Conservation (phyloP, 2,888 invertebrate genomes). For the Agrilus cyanescens region DNA sequence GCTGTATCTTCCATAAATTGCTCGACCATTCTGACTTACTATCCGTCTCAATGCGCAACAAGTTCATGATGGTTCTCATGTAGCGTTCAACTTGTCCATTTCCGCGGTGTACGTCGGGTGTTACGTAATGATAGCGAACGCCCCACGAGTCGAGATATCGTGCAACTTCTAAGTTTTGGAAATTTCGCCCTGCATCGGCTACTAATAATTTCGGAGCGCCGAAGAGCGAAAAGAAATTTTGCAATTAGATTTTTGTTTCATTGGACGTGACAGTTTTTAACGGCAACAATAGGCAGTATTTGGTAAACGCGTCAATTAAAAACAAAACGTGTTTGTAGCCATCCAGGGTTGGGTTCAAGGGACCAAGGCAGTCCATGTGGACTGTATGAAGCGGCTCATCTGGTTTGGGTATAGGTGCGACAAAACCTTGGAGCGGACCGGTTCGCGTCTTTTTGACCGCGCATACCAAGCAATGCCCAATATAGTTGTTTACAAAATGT, state of each 20-base stretch:
- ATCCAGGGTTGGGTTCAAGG: conserved; percentile 6
- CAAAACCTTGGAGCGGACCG: conserved; percentile 13
- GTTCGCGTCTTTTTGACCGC: conserved; percentile 18
- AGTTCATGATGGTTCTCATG: conserved; percentile 6
- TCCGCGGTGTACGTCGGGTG: conserved; percentile 14
- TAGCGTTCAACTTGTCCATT: conserved; percentile 15
- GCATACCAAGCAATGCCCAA: conserved; percentile 19
- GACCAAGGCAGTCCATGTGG: conserved; percentile 12
- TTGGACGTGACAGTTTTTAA: conserved; percentile 11
- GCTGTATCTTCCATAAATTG: conserved; percentile 6
- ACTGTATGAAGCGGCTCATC: conserved; percentile 9
- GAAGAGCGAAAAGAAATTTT: no score
- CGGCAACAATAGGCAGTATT: conserved; percentile 10
- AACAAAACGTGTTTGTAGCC: conserved; percentile 13
- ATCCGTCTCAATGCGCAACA: conserved; percentile 5
- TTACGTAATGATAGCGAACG: no score
- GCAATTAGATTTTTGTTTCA: conserved; percentile 9
- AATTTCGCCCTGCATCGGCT: no score
- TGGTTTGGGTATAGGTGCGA: conserved; percentile 7
- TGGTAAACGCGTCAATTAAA: conserved; percentile 10
- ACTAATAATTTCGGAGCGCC: conserved; percentile 15
- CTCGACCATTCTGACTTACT: conserved; percentile 4
- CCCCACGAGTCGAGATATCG: no score
- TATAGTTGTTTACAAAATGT: conserved; percentile 17
- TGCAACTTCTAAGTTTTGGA: no score